Evolutionary conservation across 2,888 invertebrate genomes (phyloP).

Genomic region (Panorpa germanica): DNA sequence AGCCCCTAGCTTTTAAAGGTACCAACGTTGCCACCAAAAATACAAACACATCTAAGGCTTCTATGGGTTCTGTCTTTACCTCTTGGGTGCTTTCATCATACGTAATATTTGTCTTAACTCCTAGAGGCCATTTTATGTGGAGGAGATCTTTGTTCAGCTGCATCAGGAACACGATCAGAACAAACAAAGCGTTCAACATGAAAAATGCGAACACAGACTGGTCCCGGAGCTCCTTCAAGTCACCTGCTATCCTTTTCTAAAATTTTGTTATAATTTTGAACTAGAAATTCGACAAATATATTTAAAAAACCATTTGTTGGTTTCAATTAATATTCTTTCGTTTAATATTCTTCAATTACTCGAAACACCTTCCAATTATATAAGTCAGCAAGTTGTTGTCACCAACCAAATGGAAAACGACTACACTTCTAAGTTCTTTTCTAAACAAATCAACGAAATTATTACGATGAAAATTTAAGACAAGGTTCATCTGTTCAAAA

Average conservation of each 20-base stretch:
- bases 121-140: constrained; percentile 92
- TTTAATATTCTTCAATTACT: constrained; percentile 3
- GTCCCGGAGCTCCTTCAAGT: constrained; percentile 87
- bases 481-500: too few species aligned
- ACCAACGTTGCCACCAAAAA: too few species aligned
- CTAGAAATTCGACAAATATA: constrained; percentile 2
- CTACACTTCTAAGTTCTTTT: too few species aligned
- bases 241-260: constrained; percentile 78
- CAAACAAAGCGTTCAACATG: constrained; percentile 98
- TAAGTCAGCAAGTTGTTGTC: too few species aligned
- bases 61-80: constrained; percentile 39
- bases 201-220: constrained; percentile 92
- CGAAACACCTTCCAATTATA: too few species aligned
- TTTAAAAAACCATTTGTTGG: constrained; percentile 14
- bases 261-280: constrained; percentile 23
- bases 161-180: constrained; percentile 93
- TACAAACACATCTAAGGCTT: constrained; percentile 17
- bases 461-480: too few species aligned
- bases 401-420: too few species aligned
- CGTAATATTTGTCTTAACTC: constrained; percentile 84
- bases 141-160: constrained; percentile 95
- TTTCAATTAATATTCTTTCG: neutral
- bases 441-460: too few species aligned
- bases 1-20: too few species aligned
- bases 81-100: constrained; percentile 79